phyloP scores from a whole-genome alignment of 2,797 vertebrate species.

The Protosalanx chinensis region DNA sequence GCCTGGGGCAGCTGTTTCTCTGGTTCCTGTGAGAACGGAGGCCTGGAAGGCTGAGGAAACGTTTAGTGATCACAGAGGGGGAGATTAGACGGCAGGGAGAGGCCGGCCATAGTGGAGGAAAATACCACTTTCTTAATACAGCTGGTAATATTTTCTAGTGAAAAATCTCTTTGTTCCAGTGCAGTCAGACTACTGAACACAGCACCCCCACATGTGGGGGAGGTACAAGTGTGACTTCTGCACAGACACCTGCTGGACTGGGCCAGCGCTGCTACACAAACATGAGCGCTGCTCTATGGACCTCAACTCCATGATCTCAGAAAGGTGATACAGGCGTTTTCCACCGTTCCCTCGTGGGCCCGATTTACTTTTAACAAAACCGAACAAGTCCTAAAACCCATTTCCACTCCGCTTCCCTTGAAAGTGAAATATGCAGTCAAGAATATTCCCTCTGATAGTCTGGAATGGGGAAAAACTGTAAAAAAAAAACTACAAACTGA shows the following conservation, averaged over 20 bases:
- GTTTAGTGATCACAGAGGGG: slow-evolving; percentile 32
- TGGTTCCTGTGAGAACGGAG: slow-evolving; percentile 15
- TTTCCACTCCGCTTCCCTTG: slow-evolving; percentile 20
- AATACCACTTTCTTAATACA: slow-evolving; percentile 48
- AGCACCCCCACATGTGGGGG: not conserved
- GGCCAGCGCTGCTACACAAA: too few relatives aligned
- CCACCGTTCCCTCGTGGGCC: slow-evolving; percentile 25
- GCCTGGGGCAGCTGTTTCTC: not conserved
- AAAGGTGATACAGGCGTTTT: not conserved
- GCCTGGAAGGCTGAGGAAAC: slow-evolving; percentile 12
- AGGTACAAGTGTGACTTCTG: slow-evolving; percentile 9
- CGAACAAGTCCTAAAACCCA: slow-evolving; percentile 43
- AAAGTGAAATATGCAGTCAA: slow-evolving; percentile 31
- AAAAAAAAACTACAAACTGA: slow-evolving; percentile 2
- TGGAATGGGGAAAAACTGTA: slow-evolving; percentile 30
- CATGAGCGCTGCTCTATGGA: not conserved
- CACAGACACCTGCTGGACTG: slow-evolving; percentile 41
- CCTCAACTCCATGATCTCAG: not conserved
- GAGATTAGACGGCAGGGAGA: slow-evolving; percentile 47
- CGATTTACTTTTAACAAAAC: slow-evolving; percentile 56
- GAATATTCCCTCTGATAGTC: slow-evolving; percentile 41
- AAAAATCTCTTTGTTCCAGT: slow-evolving; percentile 43
- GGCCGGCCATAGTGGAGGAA: slow-evolving; percentile 46
- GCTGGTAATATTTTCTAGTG: slow-evolving; percentile 39
- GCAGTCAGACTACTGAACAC: not conserved